Evolutionary conservation across 2,797 vertebrate genomes (phyloP).

Genomic region (Lepidocolaptes lacrymiger): DNA sequence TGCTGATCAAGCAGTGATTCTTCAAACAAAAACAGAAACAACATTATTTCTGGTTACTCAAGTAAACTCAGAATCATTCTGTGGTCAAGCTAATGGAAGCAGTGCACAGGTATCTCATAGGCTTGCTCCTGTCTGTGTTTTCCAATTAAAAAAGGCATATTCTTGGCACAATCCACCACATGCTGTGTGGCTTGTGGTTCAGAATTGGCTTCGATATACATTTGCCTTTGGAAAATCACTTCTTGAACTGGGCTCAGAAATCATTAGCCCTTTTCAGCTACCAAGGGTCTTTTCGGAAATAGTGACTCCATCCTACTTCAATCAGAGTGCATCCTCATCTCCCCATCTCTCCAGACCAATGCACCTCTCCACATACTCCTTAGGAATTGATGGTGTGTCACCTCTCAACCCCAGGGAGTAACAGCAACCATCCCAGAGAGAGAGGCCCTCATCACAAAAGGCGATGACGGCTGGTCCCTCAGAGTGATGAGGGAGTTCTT

Average conservation of each 20-base stretch:
- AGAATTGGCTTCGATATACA: not conserved
- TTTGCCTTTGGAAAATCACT: not conserved
- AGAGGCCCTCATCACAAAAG: not conserved
- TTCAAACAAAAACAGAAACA: not conserved
- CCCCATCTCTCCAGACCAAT: fast-evolving
- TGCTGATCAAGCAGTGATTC: not conserved
- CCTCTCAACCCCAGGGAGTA: not conserved
- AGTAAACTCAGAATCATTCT: not conserved
- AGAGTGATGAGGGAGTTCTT: not conserved
- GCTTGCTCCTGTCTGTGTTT: not conserved
- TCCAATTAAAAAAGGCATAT: not conserved
- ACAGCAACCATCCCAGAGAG: fast-evolving
- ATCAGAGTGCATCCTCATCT: not conserved
- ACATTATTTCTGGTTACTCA: not conserved
- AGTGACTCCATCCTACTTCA: fast-evolving
- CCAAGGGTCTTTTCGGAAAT: not conserved
- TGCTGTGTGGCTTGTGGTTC: fast-evolving
- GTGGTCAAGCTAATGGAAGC: not conserved
- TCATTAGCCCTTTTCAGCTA: not conserved
- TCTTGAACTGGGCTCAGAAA: fast-evolving
- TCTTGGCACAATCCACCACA: not conserved
- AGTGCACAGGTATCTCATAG: not conserved
- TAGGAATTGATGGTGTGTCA: not conserved
- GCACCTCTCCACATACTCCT: not conserved
- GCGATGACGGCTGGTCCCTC: not conserved